These are phyloP conservation scores for Sipunculus nudus DNA, from an alignment of 2,888 invertebrate genomes.

Conservation along the genomic window DNA sequence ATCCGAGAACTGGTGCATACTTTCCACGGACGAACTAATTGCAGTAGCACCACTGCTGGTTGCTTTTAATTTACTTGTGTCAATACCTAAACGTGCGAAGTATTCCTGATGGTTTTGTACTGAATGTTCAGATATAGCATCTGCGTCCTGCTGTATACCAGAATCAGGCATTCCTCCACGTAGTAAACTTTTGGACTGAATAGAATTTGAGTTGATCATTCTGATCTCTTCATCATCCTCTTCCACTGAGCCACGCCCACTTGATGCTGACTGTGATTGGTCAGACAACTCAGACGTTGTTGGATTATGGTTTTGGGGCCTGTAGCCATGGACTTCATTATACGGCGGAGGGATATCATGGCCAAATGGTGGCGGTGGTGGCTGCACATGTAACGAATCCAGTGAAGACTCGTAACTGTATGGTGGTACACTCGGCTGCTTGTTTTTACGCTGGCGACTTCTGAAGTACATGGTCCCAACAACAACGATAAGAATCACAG, in stretches of 20 bases:
- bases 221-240: constrained; percentile 97
- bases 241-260: constrained; percentile 95
- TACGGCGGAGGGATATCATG: constrained; percentile 41
- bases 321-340: constrained; percentile 41
- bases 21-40: constrained; percentile 72
- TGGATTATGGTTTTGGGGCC: constrained; percentile 28
- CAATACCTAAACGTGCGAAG: constrained; percentile 91
- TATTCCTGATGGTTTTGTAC: constrained; percentile 79
- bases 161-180: constrained; percentile 71
- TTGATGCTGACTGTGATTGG: constrained; percentile 94
- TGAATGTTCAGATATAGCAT: constrained; percentile 79
- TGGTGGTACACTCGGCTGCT: constrained; percentile 43
- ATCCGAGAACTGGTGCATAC: constrained; percentile 90
- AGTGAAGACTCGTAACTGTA: constrained; percentile 35
- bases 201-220: constrained; percentile 90
- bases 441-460: constrained; percentile 75
- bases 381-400: constrained; percentile 82
- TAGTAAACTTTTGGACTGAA: constrained; percentile 10
- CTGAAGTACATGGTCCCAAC: constrained; percentile 76
- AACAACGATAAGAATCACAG: constrained; percentile 81
- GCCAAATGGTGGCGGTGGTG: constrained; percentile 74
- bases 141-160: constrained; percentile 70
- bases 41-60: constrained; percentile 31
- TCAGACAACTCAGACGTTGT: constrained; percentile 86
- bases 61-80: constrained; percentile 62